Evolutionary conservation across 2,888 invertebrate species (phyloP).

Genomic region (Drosophila stalkeri): DNA sequence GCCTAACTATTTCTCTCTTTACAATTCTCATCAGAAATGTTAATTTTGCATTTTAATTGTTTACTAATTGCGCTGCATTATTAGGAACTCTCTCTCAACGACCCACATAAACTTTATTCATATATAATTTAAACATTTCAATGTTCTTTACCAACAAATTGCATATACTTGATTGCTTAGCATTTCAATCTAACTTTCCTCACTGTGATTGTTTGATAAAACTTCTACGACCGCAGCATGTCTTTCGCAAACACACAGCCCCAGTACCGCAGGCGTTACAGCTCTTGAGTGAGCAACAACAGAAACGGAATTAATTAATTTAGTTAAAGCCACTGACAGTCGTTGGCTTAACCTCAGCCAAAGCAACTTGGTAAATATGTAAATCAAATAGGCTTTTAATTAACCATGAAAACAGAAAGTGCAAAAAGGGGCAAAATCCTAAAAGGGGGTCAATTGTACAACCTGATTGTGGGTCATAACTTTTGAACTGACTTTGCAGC

Average conservation of each 20-base stretch:
- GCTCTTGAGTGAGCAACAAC: conserved; percentile 8
- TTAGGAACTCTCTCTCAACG: background rate
- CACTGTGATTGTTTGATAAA: conserved; percentile 5
- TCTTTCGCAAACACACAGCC: background rate
- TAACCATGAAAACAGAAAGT: conserved; percentile 52
- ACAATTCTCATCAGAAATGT: background rate
- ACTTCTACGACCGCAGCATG: conserved; percentile 6
- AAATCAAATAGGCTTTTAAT: conserved; percentile 65
- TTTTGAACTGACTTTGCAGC: conserved; percentile 1
- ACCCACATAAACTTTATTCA: background rate
- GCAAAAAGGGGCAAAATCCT: background rate
- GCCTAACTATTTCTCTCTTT: background rate
- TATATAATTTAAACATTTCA: background rate
- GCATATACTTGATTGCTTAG: background rate
- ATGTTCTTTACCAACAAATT: background rate
- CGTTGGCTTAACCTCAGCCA: background rate
- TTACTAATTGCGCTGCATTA: background rate
- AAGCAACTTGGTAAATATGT: conserved; percentile 28
- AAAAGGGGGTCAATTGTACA: background rate
- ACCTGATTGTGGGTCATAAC: conserved; percentile 23
- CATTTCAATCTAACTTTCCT: conserved; percentile 1
- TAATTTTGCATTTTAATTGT: background rate
- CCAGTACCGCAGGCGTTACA: background rate
- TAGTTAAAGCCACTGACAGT: conserved; percentile 20
- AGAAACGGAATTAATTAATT: conserved; percentile 46